Base-by-base conservation (phyloP, 2,888 invertebrate species). In the Cotesia congregata region DNA sequence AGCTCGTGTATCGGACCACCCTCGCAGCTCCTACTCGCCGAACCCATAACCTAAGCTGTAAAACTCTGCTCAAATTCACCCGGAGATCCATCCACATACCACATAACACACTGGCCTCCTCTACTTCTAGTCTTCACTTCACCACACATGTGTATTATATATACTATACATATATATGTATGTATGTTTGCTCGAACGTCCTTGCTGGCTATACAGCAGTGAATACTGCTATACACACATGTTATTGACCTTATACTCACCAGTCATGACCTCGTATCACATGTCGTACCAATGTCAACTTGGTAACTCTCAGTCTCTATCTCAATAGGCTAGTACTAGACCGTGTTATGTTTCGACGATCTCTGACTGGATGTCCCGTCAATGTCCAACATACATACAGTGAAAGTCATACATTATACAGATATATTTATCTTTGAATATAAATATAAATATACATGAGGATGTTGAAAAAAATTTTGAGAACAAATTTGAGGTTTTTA, bases 241-340 rank as follows among this genome's bases (percentile, higher is more conserved):
- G 50, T 50, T 50, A 50, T 50, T 50, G 50, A 50, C 50, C 50
- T 50, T 50, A 50, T 50, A 50, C 50, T 50, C 50, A 50, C 50
- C 9, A 50, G 50, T 50, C 12, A 50, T 50, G 50, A 50, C 50
- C 50, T 50, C 50, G 50, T 50, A 50, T 50, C 50, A 50, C 50
- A 50, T 50, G 50, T 50, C 50, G 50, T 50, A 50, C 50, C 50
- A 50, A 50, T 50, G 50, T 50, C 50, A 50, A 50, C 50, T 50
- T 50, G 50, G 7, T 12, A 50, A 50, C 50, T 50, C 50, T 50
- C 50, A 50, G 50, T 50, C 50, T 50, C 50, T 50, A 50, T 50
- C 50, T 50, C 50, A 50, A 50, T 50, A 50, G 50, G 50, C 50
- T 4, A 50, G 50, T 30, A 30, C 3, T 30, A 50, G 50, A 50